These are phyloP conservation scores for Piscicola geometra DNA, from an alignment of 2,888 invertebrate genomes.

Conservation along the genomic window DNA sequence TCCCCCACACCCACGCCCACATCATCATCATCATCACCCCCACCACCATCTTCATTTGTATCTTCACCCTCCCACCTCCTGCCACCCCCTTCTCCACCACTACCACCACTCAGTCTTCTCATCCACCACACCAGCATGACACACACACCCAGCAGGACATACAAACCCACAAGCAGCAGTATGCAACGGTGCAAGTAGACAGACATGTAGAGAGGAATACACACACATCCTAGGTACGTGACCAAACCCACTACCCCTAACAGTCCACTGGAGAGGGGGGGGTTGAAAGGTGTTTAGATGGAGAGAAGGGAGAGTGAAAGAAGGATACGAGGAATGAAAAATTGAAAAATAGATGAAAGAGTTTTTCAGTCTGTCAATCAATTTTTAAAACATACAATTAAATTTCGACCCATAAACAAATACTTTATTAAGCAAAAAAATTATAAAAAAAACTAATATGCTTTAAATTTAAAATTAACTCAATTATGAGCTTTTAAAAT, in stretches of 20 bases:
- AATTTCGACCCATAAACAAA: too few species aligned
- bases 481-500: too few species aligned
- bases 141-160: conserved; percentile 35
- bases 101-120: not conserved
- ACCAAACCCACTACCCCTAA: conserved; percentile 35
- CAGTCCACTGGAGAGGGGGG: conserved; percentile 27
- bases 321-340: not conserved
- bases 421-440: too few species aligned
- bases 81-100: not conserved
- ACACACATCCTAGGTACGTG: conserved; percentile 38
- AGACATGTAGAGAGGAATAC: conserved; percentile 37
- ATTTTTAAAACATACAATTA: too few species aligned
- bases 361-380: too few species aligned
- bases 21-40: too few species aligned
- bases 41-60: too few species aligned
- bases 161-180: conserved; percentile 38
- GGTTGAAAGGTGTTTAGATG: not conserved
- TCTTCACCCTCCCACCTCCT: not conserved
- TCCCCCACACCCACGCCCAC: too few species aligned
- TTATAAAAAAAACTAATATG: too few species aligned
- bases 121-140: not conserved
- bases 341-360: too few species aligned
- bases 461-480: too few species aligned
- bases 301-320: not conserved
- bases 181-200: conserved; percentile 38